Base-by-base conservation (phyloP, 1,140 invertebrate genomes). In the Asbolus verrucosus region DNA sequence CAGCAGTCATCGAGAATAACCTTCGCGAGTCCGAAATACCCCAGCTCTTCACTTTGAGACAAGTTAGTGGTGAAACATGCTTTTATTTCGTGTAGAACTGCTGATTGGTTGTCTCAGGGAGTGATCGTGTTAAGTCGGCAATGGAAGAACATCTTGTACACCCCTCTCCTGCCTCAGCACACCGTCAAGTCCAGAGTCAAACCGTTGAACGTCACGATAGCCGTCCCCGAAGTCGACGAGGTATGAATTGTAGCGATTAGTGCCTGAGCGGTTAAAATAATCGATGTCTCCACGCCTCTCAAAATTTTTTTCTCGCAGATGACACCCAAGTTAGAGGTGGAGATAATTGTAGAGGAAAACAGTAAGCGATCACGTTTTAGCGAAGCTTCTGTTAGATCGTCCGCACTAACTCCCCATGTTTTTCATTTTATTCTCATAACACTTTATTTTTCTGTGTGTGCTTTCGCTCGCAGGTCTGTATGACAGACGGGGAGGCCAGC, bases 81-180 rank as follows among this genome's bases (percentile, higher is more conserved):
- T n/a, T n/a, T n/a, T n/a, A n/a, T n/a, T n/a, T n/a, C n/a, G n/a
- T n/a, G n/a, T n/a, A n/a, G n/a, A n/a, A n/a, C n/a, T n/a, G n/a
- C n/a, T n/a, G n/a, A n/a, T n/a, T n/a, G n/a, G n/a, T n/a, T n/a
- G n/a, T n/a, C n/a, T n/a, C n/a, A n/a, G n/a, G 94, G 94, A n/a
- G 90, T 97, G 13, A 91, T 96, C 78, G 94, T 95, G 39, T 80
- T 98, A 13, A 96, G 94, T 76, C 87, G 96, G 1, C 95, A 98
- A 79, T 98, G 96, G 96, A 98, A 98, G 82, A 97, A 96, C 81
- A 92, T 95, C 1, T 83, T 98, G 1, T 97, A 98, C 78, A 97
- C 96, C 73, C 96, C 96, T 0, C 84, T 96, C 43, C 83, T 97
- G 27, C 85, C 96, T 54, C 94, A 97, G 76, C 92, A 95, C 78